Base-by-base conservation (phyloP, 1,140 invertebrate genomes). In the Rhynchophorus ferrugineus region DNA sequence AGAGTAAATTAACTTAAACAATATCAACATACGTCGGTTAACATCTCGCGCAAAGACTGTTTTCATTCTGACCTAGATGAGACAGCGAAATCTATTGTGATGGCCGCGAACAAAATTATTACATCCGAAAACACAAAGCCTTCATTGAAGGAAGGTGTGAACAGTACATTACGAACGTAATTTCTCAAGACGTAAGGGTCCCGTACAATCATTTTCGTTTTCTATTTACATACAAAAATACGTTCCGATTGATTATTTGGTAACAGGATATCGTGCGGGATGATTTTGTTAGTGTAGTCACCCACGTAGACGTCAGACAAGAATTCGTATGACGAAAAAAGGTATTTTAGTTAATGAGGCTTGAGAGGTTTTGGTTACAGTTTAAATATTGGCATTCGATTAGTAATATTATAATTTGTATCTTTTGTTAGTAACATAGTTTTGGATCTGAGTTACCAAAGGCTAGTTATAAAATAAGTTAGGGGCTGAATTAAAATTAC, bases 191-290 rank as follows among this genome's bases (percentile, higher is more conserved):
- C 5, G 24, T 11, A 6, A 29, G 24, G 24, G 24, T 29, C 5
- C 24, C 24, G 24, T 29, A 22, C 16, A 21, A 42, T 50, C 43
- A 24, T 42, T 43, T 41, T 33, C 22, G 14, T 3, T 13, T 2
- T 36, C 9, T 21, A 50, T 50, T 50, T 50, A 43, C 48, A 50
- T 50, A 50, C 29, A 50, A 50, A 50, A 50, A 50, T 50, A 50
- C 37, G 21, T 14, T 38, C n/a, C 17, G 38, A 3, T 9, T 41
- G 38, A 47, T 47, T 47, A 47, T 47, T 13, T n/a, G 16, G 33
- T 36, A 47, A 36, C 34, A 24, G 18, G 46, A 49, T 49, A 34
- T 41, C 16, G 38, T n/a, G 24, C 21, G 36, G 6, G 46, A 39
- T 39, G 46, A 37, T 47, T 18, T 11, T 6, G 11, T 5, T 29